Conservation (phyloP, 2,113 vertebrate species). For the Heterotis niloticus region DNA sequence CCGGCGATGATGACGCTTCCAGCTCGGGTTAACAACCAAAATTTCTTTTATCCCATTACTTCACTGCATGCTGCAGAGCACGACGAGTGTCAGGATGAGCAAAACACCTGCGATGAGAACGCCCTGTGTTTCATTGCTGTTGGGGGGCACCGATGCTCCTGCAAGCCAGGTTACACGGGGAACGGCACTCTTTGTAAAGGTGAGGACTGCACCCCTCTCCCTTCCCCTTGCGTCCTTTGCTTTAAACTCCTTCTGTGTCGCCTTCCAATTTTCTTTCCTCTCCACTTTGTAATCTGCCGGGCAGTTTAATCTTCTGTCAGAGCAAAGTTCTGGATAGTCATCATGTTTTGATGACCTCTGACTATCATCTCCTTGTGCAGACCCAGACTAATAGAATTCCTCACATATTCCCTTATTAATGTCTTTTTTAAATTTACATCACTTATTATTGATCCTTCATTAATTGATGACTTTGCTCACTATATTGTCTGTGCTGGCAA, state of each 20-base stretch:
- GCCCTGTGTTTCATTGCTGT: slow-evolving; percentile 95
- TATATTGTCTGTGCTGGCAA: too few relatives aligned
- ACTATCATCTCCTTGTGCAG: neutral
- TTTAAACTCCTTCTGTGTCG: slow-evolving; percentile 25
- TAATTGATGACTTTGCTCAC: too few relatives aligned
- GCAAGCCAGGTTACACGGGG: slow-evolving; percentile 89
- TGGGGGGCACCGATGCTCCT: slow-evolving; percentile 92
- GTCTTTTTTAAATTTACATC: slow-evolving; percentile 9
- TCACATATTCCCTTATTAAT: neutral
- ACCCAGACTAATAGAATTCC: neutral
- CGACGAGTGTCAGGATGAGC: slow-evolving; percentile 86
- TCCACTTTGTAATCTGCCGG: neutral
- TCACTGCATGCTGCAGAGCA: slow-evolving; percentile 74
- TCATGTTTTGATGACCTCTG: neutral
- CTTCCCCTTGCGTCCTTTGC: neutral
- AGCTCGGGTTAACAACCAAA: neutral
- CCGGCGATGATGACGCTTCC: too few relatives aligned
- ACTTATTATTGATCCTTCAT: too few relatives aligned
- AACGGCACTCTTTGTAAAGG: slow-evolving; percentile 94
- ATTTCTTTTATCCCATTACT: neutral
- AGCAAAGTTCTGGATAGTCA: neutral
- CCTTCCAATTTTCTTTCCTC: neutral
- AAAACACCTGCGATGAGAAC: slow-evolving; percentile 91
- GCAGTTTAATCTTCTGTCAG: neutral
- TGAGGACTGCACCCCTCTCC: slow-evolving; percentile 47